Percentiles rank a stretch among this genome's conserved stretches.
Conservation (phyloP, 2,888 invertebrate genomes). For the Nomada lathburiana region DNA sequence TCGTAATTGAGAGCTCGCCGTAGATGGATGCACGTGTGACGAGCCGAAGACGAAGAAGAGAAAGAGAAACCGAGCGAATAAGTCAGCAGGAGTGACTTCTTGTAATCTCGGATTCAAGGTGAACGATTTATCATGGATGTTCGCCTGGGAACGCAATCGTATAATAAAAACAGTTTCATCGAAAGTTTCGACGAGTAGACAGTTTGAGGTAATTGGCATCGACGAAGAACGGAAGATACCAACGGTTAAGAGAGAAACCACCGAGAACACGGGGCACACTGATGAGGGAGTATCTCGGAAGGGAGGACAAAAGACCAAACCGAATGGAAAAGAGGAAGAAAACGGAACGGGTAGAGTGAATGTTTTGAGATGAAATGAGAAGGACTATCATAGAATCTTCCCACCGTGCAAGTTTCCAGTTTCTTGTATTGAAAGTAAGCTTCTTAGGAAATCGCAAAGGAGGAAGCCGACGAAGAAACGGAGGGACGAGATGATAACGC, state of each 20-base stretch:
- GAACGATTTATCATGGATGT: constrained; percentile 75
- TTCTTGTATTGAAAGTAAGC: constrained; percentile 70
- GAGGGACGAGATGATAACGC: constrained; percentile 23
- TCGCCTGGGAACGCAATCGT: constrained; percentile 69
- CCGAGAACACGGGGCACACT: neutral
- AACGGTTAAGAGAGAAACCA: neutral
- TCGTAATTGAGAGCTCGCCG: constrained; percentile 40
- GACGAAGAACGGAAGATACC: constrained; percentile 10
- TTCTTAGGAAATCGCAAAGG: constrained; percentile 43
- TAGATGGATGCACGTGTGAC: constrained; percentile 22
- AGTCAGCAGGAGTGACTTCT: constrained; percentile 31
- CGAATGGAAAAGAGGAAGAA: neutral
- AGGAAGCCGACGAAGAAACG: constrained; percentile 11
- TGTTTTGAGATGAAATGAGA: neutral
- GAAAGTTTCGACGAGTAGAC: constrained; percentile 78
- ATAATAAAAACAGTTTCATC: constrained; percentile 78
- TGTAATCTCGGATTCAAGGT: constrained; percentile 61
- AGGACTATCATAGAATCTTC: constrained; percentile 45
- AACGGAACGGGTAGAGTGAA: constrained; percentile 27
- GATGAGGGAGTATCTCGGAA: constrained; percentile 37
- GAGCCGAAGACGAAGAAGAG: constrained; percentile 5
- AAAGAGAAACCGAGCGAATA: neutral
- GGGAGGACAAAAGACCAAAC: constrained; percentile 22
- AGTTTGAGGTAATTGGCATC: constrained; percentile 47
- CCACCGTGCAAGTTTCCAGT: constrained; percentile 72